Evolutionary conservation across 2,888 invertebrate species (phyloP).

Genomic region (Lasioglossum lativentre): DNA sequence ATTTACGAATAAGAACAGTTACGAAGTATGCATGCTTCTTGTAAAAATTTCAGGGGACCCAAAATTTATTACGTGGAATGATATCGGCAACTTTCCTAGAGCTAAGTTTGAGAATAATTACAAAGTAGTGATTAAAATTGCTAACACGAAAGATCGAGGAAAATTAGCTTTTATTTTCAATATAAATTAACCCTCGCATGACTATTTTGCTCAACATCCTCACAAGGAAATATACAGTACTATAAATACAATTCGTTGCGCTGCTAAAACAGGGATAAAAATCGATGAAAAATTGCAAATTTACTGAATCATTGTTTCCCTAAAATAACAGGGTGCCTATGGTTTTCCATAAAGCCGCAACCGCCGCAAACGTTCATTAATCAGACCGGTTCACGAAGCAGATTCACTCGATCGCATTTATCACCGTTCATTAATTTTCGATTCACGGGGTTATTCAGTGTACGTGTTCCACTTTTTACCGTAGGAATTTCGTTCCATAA

Average conservation of each 20-base stretch:
- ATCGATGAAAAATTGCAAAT: not conserved
- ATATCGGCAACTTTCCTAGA: too few species aligned
- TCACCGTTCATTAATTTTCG: constrained; percentile 16
- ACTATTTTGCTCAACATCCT: too few species aligned
- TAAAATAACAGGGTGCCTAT: not conserved
- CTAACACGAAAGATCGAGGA: not conserved
- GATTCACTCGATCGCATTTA: not conserved
- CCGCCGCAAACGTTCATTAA: not conserved
- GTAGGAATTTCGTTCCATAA: constrained; percentile 31
- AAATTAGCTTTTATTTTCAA: too few species aligned
- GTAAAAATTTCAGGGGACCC: too few species aligned
- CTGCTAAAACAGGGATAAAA: not conserved
- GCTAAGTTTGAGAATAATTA: too few species aligned
- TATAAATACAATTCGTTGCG: not conserved
- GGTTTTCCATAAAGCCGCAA: not conserved
- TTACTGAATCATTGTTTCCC: not conserved
- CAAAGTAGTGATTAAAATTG: too few species aligned
- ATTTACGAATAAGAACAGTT: too few species aligned
- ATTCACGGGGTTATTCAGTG: constrained; percentile 6
- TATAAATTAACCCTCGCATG: too few species aligned
- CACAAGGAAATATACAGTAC: not conserved
- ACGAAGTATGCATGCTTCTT: too few species aligned
- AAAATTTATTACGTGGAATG: too few species aligned
- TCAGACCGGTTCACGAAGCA: not conserved
- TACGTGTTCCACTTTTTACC: constrained; percentile 27